Evolutionary conservation across 2,888 invertebrate genomes (phyloP), one percentile per base, ranked within the genome.

Genomic region (Ommatoiulus sabulosus): DNA sequence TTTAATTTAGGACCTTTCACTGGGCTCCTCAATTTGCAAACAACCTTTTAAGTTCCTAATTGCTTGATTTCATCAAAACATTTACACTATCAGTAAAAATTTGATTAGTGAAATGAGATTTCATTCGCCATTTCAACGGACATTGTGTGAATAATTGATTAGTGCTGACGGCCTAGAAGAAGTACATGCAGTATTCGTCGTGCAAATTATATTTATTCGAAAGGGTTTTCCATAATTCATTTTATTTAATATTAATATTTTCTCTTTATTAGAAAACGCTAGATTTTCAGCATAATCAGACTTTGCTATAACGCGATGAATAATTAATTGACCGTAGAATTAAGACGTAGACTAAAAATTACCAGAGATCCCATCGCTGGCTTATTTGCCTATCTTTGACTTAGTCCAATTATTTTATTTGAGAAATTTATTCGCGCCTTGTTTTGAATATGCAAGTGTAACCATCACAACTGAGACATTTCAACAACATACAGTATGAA

Each of bases 31-130:
- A 52, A 12, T 52, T 10, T 52, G 52, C 15, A 52, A 52, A 52
- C 52, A 52, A 10, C 10, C 52, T 52, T 52, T 52, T 52, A 52
- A 52, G 52, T 12, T 10, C 52, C 10, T 52, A 63, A 63, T n/a
- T n/a, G n/a, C n/a, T 63, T 63, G 63, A 63, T 63, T 63, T 63
- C n/a, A 63, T 63, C n/a, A 63, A 17, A n/a, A 63, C 63, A n/a
- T n/a, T 17, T 63, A 63, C 1, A 6, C n/a, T 63, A 63, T n/a
- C 63, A 63, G 5, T 63, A 17, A 15, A 63, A 63, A 63, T 63
- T 63, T 63, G 63, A 63, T 63, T 63, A 63, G 63, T 63, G 17
- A 63, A 63, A 63, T 63, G 63, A n/a, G 63, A 63, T 63, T n/a
- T 63, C 63, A 63, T 5, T n/a, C n/a, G 17, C 1, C 63, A n/a